Base-by-base conservation (phyloP, 2,888 invertebrate species). In the Cynaeus angustus region DNA sequence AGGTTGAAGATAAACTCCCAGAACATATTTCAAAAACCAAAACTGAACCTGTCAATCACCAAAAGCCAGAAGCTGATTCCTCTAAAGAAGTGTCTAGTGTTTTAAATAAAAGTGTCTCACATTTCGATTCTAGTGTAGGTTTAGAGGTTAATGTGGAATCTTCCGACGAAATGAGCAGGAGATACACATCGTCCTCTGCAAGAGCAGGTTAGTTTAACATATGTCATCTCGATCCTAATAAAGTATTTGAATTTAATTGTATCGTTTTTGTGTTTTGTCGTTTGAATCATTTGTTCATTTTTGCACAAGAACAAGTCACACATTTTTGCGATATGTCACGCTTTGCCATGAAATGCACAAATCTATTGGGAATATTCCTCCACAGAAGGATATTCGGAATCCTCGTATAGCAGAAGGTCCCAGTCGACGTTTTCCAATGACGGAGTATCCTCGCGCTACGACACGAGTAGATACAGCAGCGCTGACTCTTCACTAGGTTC, bases 321-420 rank as follows among this genome's bases (percentile, higher is more conserved):
- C 62, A 41, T 52, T 38, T n/a, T 59, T 41, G n/a, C 10, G 16
- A 59, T n/a, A 9, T 30, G 45, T 45, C 45, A 45, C 59, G 46
- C 59, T 59, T 46, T 46, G 46, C 59, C 43, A 12, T 59, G 28
- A 62, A 30, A 28, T 33, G 37, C 61, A 61, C 61, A 52, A 64
- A 64, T 64, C 64, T 30, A 64, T 64, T 64, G 52, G 52, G 14
- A 52, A 21, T 64, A 46, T 56, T 66, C 50, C 70, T 81, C 74
- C 80, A 75, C 83, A 83, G 84, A 83, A 75, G 82, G 81, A 28
- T 80, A 82, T 38, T 79, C 78, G 66, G 83, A 83, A 67, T 81
- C 21, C 21, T 21, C 83, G 3, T 82, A 81, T 73, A 75, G 80
- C 50, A 75, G 83, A 76, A 77, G 79, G 52, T 72, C 82, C 30